These are phyloP conservation scores for Caenorhabditis brenneri DNA, from an alignment of 1,140 invertebrate genomes.

Conservation along the genomic window DNA sequence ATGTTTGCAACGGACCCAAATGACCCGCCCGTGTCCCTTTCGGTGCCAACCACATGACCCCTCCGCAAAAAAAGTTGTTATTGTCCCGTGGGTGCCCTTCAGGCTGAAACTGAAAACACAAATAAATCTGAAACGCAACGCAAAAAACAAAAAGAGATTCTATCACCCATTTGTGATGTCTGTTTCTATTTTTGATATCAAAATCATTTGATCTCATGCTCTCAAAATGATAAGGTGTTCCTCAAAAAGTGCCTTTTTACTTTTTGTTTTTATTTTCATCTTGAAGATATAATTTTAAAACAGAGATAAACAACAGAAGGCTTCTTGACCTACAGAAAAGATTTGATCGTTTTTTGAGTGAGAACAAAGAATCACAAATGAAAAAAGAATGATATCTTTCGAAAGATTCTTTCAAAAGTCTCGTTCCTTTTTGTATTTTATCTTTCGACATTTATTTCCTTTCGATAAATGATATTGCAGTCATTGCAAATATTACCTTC, in stretches of 20 bases:
- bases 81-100: conserved; percentile 8
- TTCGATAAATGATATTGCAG: too few relatives aligned
- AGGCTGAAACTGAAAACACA: background rate
- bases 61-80: background rate
- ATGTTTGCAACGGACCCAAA: conserved; percentile 29
- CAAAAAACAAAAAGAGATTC: background rate
- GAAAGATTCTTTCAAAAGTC: too few relatives aligned
- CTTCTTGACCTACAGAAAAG: background rate
- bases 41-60: conserved; percentile 31
- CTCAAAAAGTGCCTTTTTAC: background rate
- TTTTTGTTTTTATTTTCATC: background rate
- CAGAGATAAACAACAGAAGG: background rate
- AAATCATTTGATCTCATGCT: background rate
- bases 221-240: background rate
- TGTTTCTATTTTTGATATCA: conserved; percentile 15
- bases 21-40: background rate
- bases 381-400: too few relatives aligned
- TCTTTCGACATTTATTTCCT: too few relatives aligned
- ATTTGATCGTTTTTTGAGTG: conserved; percentile 1
- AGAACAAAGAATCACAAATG: background rate
- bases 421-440: too few relatives aligned
- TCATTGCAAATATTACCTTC: too few relatives aligned
- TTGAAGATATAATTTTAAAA: background rate
- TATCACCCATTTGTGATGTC: background rate
- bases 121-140: background rate